phyloP scores from a whole-genome alignment of 1,140 invertebrate species.

The Bombus breviceps region DNA sequence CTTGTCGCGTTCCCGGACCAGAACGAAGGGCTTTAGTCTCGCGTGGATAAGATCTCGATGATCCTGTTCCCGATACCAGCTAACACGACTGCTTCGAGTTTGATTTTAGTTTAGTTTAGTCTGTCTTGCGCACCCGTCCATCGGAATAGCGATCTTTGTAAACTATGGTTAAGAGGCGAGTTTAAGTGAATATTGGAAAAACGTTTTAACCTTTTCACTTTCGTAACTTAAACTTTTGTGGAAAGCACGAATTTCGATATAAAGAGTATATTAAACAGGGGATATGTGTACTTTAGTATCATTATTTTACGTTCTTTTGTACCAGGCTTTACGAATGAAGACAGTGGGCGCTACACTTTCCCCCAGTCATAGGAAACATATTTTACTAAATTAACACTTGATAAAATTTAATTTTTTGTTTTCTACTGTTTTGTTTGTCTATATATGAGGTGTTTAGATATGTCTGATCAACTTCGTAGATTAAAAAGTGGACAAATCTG shows the following conservation, averaged over 20 bases:
- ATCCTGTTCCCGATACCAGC: slow-evolving; percentile 27
- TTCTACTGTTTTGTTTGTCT: background rate
- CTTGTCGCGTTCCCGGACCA: background rate
- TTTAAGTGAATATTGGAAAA: too few relatives aligned
- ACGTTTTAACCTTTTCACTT: background rate
- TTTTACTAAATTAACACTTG: background rate
- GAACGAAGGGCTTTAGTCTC: background rate
- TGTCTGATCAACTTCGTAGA: too few relatives aligned
- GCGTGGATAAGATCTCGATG: slow-evolving; percentile 31
- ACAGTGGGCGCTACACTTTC: too few relatives aligned
- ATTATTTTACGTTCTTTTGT: too few relatives aligned
- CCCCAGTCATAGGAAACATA: too few relatives aligned
- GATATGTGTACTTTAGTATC: too few relatives aligned
- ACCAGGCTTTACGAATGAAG: too few relatives aligned
- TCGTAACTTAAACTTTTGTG: too few relatives aligned
- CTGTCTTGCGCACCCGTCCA: background rate
- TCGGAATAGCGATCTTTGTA: background rate
- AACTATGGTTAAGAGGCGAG: background rate
- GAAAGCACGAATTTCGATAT: too few relatives aligned
- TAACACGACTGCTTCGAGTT: background rate
- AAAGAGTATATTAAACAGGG: too few relatives aligned
- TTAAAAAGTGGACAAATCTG: too few relatives aligned
- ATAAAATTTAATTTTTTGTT: background rate
- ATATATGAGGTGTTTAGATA: too few relatives aligned
- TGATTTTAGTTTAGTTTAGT: background rate